Percentiles rank a stretch among this genome's conserved stretches.
These are phyloP conservation scores for Peromyscus leucopus DNA, from an alignment of 2,113 vertebrate species.

Conservation along the genomic window DNA sequence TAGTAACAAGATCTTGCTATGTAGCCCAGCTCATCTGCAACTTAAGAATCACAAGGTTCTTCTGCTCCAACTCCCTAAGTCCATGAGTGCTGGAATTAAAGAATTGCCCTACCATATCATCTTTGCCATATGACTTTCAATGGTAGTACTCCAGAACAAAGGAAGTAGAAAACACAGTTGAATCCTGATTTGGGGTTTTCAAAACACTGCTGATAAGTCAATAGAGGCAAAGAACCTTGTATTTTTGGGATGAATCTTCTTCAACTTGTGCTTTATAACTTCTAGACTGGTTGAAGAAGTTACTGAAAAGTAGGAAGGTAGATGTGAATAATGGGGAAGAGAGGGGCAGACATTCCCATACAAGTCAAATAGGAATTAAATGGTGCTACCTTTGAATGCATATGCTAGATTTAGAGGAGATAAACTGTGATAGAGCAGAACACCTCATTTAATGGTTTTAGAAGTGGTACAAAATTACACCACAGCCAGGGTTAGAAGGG, in stretches of 20 bases:
- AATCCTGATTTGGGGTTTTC: background rate
- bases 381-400: background rate
- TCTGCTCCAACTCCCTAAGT: background rate
- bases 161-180: background rate
- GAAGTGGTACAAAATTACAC: background rate
- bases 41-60: background rate
- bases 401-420: background rate
- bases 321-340: background rate
- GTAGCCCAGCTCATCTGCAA: background rate
- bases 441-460: background rate
- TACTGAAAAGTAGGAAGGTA: background rate
- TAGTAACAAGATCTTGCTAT: background rate
- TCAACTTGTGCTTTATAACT: background rate
- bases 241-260: background rate
- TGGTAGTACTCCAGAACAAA: background rate
- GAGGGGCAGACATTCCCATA: background rate
- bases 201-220: constrained; percentile 22
- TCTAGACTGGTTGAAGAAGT: background rate
- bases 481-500: background rate
- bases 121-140: background rate
- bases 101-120: background rate
- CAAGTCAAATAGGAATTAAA: background rate
- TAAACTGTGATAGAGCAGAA: background rate
- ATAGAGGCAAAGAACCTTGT: background rate
- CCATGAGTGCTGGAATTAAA: background rate